Base-by-base conservation (phyloP, 2,113 vertebrate genomes). In the Opisthocomus hoazin region DNA sequence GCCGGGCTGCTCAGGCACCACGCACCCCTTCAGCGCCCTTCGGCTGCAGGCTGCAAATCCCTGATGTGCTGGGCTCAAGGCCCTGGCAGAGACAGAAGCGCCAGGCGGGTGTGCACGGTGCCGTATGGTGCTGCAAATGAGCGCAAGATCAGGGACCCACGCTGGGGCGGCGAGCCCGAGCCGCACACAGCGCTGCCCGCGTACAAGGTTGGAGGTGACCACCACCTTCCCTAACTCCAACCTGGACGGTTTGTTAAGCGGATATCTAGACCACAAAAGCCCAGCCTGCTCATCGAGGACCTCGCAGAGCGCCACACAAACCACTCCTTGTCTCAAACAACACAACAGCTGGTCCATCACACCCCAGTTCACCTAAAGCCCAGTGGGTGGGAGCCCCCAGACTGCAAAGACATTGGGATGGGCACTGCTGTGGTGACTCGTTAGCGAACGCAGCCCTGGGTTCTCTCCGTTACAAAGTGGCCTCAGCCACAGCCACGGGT, bases 111-210 rank as follows among this genome's bases (percentile, higher is more conserved):
- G 24, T 29, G 39, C 27, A 5, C 19, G 2, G 23, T 18, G 19
- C 39, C 37, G 46, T 46, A 18, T 41, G 23, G 39, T 66, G 7
- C 12, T n/a, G n/a, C n/a, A n/a, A n/a, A 6, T 1, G 16, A 45
- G n/a, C 0, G 14, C 5, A 5, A 0, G 34, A 29, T 4, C 8
- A 36, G 36, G n/a, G 32, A 14, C 20, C 58, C 1, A 5, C 0
- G 4, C 18, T 6, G 14, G 51, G 19, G 37, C 45, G 4, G n/a
- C 6, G 6, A 56, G 89, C 43, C 57, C 2, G 5, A 58, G 74
- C 45, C 48, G 54, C 11, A 27, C 1, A 5, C n/a, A 15, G 60
- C 1, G 15, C 22, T 37, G n/a, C 34, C 51, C 23, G 5, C 0
- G 9, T 12, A 43, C 26, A 3, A 6, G 48, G 23, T 21, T 3